These are phyloP conservation scores for Lacanobia wlatinum DNA, from an alignment of 2,888 invertebrate species.

Conservation along the genomic window DNA sequence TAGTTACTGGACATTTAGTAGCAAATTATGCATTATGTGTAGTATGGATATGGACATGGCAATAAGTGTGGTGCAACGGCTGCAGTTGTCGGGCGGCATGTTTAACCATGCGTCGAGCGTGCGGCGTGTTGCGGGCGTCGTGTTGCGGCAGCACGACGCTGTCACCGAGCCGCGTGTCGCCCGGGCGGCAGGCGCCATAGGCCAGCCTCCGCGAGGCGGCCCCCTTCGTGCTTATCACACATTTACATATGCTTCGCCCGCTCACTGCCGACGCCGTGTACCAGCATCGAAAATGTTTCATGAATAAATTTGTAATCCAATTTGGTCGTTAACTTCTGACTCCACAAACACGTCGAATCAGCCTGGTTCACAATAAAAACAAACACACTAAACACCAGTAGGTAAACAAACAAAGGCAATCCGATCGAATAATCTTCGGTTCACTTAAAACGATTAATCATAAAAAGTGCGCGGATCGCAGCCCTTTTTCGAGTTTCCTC, in stretches of 20 bases:
- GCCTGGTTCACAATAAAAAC: slow-evolving; percentile 77
- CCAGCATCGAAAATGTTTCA: slow-evolving; percentile 89
- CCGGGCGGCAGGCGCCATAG: slow-evolving; percentile 29
- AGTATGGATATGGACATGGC: slow-evolving; percentile 13
- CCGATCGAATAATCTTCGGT: slow-evolving; percentile 84
- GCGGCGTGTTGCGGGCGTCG: slow-evolving; percentile 55
- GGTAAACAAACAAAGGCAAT: slow-evolving; percentile 78
- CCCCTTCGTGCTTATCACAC: slow-evolving; percentile 86
- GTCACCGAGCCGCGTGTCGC: slow-evolving; percentile 48
- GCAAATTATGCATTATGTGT: slow-evolving; percentile 3
- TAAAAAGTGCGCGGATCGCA: slow-evolving; percentile 87
- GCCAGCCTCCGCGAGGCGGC: slow-evolving; percentile 75
- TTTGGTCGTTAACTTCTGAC: slow-evolving; percentile 86
- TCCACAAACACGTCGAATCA: slow-evolving; percentile 78
- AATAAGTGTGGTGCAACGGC: slow-evolving; percentile 61
- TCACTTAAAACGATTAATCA: slow-evolving; percentile 86
- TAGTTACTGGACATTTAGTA: slow-evolving; percentile 9
- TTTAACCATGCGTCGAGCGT: slow-evolving; percentile 78
- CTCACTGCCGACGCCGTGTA: slow-evolving; percentile 80
- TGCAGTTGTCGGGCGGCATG: slow-evolving; percentile 73
- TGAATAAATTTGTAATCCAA: slow-evolving; percentile 90
- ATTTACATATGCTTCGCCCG: slow-evolving; percentile 89
- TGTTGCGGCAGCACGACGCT: slow-evolving; percentile 58
- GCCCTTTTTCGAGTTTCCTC: slow-evolving; percentile 90
- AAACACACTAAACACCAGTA: slow-evolving; percentile 76